Base-by-base conservation (phyloP, 2,797 vertebrate genomes). In the Eidolon dupreanum region DNA sequence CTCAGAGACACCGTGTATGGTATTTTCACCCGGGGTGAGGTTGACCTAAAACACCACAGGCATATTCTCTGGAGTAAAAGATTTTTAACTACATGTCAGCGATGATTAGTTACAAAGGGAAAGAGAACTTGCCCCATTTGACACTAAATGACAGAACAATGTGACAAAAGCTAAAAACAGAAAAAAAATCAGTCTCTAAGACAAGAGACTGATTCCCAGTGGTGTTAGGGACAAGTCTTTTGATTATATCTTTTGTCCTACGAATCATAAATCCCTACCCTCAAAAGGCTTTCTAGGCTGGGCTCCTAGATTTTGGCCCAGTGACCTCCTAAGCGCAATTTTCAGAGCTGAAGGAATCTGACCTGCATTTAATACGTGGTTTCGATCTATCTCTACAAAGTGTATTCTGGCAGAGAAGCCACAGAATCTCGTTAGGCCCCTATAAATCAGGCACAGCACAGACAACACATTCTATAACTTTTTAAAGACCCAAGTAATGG, bases 81-180 rank as follows among this genome's bases (percentile, higher is more conserved):
- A 88, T 83, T 94, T 93, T 97, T 93, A 96, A 92, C 88, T 94
- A 78, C 82, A 75, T 97, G 93, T 97, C 93, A 89, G 12, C 20
- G 90, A 73, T 66, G 89, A 97, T 96, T 92, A 97, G 94, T 90
- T 92, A 95, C 96, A 95, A 85, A 57, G 88, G 59, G 46, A 95
- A 77, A 88, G 57, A 95, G 86, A 93, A 91, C 13, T 70, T 73
- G 59, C 90, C 85, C 38, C 61, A 9, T 53, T 97, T 96, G 95
- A 82, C 93, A 93, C 49, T 43, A 90, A 88, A 92, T 95, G 97
- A 94, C 87, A 95, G 84, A 87, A 86, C 92, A 95, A 92, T 94
- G 77, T 61, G 90, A 81, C 89, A 93, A 85, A 24, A 93, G 63
- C 63, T 88, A 65, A 68, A 97, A 90, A 88, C 13, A 75, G 31